Percentiles rank a stretch among this genome's conserved stretches.
phyloP scores from a whole-genome alignment of 2,113 vertebrate genomes.

The Microtus oregoni region DNA sequence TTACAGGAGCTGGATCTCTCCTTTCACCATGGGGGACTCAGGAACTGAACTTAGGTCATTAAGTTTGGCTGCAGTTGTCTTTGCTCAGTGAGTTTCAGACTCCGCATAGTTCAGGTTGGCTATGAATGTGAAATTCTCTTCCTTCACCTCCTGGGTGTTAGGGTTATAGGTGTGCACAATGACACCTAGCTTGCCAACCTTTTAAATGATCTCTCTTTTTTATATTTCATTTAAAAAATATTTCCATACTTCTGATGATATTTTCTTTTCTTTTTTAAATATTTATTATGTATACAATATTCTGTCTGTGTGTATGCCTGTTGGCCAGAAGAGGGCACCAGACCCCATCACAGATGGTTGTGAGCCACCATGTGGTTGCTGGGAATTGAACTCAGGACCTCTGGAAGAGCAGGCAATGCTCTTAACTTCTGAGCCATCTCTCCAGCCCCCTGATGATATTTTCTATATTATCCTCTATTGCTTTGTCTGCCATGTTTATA shows the following conservation, averaged over 20 bases:
- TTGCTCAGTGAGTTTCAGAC: neutral
- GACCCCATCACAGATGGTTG: no score
- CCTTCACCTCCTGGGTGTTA: neutral
- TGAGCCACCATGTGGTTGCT: no score
- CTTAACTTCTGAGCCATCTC: no score
- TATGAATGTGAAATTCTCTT: neutral
- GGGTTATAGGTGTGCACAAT: neutral
- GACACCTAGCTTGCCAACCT: neutral
- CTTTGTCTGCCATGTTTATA: neutral
- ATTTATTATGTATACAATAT: no score
- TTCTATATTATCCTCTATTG: neutral
- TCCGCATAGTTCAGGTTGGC: neutral
- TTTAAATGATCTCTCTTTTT: neutral
- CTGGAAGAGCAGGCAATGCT: no score
- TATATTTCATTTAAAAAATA: neutral
- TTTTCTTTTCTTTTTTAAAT: neutral
- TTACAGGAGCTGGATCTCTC: neutral
- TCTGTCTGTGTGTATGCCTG: no score
- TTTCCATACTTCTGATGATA: neutral
- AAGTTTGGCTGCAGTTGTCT: neutral
- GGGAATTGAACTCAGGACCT: no score
- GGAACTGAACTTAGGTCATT: neutral
- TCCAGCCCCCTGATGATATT: neutral
- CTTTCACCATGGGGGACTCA: neutral
- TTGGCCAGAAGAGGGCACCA: no score